Percentiles rank a stretch among this genome's conserved stretches.
These are phyloP conservation scores for Adineta ricciae DNA, from an alignment of 2,888 invertebrate genomes.

Conservation along the genomic window DNA sequence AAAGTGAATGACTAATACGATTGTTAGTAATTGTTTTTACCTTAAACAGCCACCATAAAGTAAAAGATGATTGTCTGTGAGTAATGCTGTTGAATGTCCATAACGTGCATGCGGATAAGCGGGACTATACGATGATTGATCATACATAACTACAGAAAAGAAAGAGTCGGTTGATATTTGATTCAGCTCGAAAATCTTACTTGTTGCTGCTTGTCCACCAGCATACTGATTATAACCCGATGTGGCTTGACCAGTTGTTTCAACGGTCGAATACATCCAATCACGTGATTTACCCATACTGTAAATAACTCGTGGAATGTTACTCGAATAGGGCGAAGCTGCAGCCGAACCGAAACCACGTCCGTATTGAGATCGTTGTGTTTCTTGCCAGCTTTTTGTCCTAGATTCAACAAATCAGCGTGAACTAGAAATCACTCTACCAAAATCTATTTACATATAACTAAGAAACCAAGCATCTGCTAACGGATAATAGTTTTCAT, in stretches of 20 bases:
- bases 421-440: background rate
- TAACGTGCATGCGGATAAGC: background rate
- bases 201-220: background rate
- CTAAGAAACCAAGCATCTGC: background rate
- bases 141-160: background rate
- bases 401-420: background rate
- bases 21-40: background rate
- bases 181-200: background rate
- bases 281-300: background rate
- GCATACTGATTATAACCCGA: background rate
- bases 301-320: background rate
- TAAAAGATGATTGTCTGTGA: background rate
- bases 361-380: background rate
- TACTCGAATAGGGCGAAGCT: background rate
- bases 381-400: slow-evolving; percentile 5
- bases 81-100: slow-evolving; percentile 14
- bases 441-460: background rate
- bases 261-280: slow-evolving; percentile 18
- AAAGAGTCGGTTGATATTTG: background rate
- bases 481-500: slow-evolving; percentile 22
- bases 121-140: background rate
- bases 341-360: slow-evolving; percentile 6
- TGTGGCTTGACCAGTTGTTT: background rate
- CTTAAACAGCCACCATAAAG: background rate
- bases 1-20: background rate